Evolutionary conservation across 1,140 invertebrate genomes (phyloP), one percentile per base, ranked within the genome.

Genomic region (Pinna nobilis): DNA sequence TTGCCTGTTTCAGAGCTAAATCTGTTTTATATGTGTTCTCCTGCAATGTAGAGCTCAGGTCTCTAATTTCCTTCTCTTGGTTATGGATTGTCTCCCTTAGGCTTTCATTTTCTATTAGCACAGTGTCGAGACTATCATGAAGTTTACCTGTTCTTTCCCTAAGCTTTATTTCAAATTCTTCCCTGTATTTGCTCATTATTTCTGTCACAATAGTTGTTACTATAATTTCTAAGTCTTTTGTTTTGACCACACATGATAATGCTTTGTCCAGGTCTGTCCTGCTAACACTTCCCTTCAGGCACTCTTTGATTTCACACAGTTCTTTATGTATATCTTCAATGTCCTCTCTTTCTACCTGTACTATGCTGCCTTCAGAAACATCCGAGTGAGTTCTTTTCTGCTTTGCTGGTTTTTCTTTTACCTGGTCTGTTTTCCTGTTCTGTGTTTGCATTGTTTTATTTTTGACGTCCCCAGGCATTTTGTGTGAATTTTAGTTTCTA

Each of bases 141-240:
- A 28, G 18, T 30, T 63, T 44, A 4, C 47, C 60, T 9, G 28
- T 63, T 28, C 44, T 20, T 28, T 63, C 39, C 15, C 47, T 44
- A 47, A 41, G 6, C n/a, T 5, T 35, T 47, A 18, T 41, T 13
- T 15, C 41, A 4, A 47, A 41, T 30, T 5, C 35, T 30, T 6
- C 51, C 7, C 15, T 49, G 23, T n/a, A 33, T 5, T 50, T 11
- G 49, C 18, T 33, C 23, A 65, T 47, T 33, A 35, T 65, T 4
- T 50, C 63, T 47, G 20, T 65, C 15, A 65, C 63, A 32, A 50
- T 2, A 28, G 18, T 44, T 30, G 44, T 39, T 47, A 63, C 63
- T 18, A 50, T 2, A 28, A 18, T 44, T 30, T 63, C 41, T 47
- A 63, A 41, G n/a, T 63, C 60, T 30, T 51, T 28, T 20, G 23